Evolutionary conservation across 2,797 vertebrate genomes (phyloP).

Genomic region (Xenentodon cancila): DNA sequence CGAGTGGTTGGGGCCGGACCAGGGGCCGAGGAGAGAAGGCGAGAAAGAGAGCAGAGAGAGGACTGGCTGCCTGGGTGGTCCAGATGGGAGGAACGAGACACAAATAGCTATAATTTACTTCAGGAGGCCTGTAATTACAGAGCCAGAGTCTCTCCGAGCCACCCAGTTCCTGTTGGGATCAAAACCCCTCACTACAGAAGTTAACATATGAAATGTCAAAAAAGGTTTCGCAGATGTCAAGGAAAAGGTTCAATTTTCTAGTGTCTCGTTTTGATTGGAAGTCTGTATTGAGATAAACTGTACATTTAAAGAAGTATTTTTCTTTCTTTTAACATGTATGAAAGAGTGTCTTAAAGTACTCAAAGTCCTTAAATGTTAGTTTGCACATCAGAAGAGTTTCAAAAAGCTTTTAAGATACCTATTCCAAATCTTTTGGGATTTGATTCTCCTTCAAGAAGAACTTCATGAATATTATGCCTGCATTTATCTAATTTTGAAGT

Average conservation of each 20-base stretch:
- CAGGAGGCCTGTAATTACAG: conserved; percentile 90
- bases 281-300: conserved; percentile 37
- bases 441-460: conserved; percentile 6
- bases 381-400: conserved; percentile 10
- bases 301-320: not conserved
- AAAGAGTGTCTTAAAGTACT: conserved; percentile 16
- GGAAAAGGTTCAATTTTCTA: conserved; percentile 67
- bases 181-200: conserved; percentile 78
- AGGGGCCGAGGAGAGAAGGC: conserved; percentile 70
- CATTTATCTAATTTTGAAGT: not conserved
- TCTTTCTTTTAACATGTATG: not conserved
- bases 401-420: not conserved
- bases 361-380: conserved; percentile 3
- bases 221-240: conserved; percentile 80
- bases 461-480: not conserved
- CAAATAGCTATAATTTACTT: conserved; percentile 93
- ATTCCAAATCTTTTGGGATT: conserved; percentile 19
- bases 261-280: conserved; percentile 61
- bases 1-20: conserved; percentile 74
- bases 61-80: conserved; percentile 87
- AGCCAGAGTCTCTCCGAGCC: conserved; percentile 85
- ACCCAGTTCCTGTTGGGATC: conserved; percentile 86
- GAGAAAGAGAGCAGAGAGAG: conserved; percentile 71
- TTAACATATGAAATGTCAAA: conserved; percentile 80
- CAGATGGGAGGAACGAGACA: conserved; percentile 91